Base-by-base conservation (phyloP, 2,113 vertebrate genomes). In the Steatornis caripensis region DNA sequence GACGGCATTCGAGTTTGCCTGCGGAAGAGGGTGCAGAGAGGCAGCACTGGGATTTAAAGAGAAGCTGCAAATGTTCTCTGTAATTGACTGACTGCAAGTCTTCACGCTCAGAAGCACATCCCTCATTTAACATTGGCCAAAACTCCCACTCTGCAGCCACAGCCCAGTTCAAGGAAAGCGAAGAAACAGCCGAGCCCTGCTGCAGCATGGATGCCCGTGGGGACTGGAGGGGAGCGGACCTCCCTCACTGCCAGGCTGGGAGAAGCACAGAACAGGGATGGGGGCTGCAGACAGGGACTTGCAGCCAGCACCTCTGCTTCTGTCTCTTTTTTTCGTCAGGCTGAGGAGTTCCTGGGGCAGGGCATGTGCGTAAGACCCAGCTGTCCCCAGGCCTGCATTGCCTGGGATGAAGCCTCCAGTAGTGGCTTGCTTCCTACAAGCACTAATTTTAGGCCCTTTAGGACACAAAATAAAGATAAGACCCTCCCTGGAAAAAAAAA, bases 381-480 rank as follows among this genome's bases (percentile, higher is more conserved):
- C 79, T 69, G 58, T 34, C 12, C 37, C 29, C 54, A 45, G 60
- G 20, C 34, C 49, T 86, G 57, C 36, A 46, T 45, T 95, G 70
- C 57, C 70, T 84, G 43, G 58, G 54, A 65, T 15, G 9, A 74
- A 69, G 49, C 32, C 46, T 88, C 41, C 19, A 27, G 14, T 2
- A 41, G 0, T 5, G n/a, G 15, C 34, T 96, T 70, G 41, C 71
- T 89, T 95, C 72, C 2, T 1, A 36, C 76, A 55, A 92, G 83
- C 48, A 81, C 86, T 78, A 88, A 89, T 95, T 97, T 95, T 75
- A 84, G 86, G 22, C 64, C 68, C 88, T 95, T 87, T 48, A 94
- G 79, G 86, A 94, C 86, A 90, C n/a, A 87, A 96, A 96, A 90
- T 89, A 95, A 94, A 86, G 92, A 86, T 78, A 96, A 93, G 62